These are phyloP conservation scores for Mystacornis crossleyi DNA, from an alignment of 2,113 vertebrate species.

Conservation along the genomic window DNA sequence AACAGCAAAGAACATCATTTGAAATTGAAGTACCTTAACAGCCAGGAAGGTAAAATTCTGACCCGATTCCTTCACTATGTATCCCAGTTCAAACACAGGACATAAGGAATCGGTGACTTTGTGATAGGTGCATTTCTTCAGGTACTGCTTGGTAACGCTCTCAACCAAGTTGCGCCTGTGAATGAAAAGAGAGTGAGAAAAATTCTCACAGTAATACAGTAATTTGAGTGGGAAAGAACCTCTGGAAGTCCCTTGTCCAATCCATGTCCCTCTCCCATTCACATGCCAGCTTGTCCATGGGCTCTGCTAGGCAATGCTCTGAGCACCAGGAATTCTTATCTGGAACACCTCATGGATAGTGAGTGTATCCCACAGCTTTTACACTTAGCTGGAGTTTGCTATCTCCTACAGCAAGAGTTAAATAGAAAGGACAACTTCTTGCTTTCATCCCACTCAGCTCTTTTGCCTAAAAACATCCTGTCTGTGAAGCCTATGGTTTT, in stretches of 20 bases:
- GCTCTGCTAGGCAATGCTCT: neutral
- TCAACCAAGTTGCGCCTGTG: constrained; percentile 92
- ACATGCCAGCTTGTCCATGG: fast-evolving
- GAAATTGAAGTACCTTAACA: constrained; percentile 71
- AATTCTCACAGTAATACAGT: neutral
- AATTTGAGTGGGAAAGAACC: neutral
- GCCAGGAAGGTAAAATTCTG: constrained; percentile 85
- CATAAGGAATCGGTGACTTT: constrained; percentile 79
- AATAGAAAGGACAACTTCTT: neutral
- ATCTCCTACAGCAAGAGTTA: neutral
- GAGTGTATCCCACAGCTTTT: neutral
- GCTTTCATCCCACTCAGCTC: neutral
- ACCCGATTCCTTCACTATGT: constrained; percentile 84
- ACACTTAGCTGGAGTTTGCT: neutral
- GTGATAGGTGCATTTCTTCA: constrained; percentile 82
- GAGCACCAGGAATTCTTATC: neutral
- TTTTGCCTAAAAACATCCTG: neutral
- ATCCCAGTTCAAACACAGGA: constrained; percentile 88
- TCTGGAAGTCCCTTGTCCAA: neutral
- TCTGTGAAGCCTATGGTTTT: neutral
- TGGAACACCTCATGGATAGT: neutral
- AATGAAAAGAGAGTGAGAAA: neutral
- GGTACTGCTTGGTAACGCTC: constrained; percentile 70
- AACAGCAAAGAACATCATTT: neutral
- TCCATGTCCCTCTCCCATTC: fast-evolving